Evolutionary conservation across 2,113 vertebrate species (phyloP).

Genomic region (Catharus bicknelli): DNA sequence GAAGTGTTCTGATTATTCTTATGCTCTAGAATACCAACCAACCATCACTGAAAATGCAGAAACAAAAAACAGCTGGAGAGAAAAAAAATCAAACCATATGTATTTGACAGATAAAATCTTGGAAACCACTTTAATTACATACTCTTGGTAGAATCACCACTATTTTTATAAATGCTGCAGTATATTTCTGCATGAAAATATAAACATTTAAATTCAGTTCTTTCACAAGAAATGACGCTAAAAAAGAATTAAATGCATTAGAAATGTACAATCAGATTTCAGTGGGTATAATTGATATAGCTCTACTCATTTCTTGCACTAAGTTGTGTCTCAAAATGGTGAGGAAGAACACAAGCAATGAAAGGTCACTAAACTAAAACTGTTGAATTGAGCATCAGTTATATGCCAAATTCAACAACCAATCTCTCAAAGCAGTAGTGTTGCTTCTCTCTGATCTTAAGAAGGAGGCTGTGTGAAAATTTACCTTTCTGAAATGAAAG

Average conservation of each 20-base stretch:
- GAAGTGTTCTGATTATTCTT: neutral
- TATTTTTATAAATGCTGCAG: neutral
- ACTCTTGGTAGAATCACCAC: neutral
- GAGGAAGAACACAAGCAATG: neutral
- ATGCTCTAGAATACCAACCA: neutral
- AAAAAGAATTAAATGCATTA: neutral
- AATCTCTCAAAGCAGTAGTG: accelerated
- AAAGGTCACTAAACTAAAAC: neutral
- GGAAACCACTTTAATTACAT: neutral
- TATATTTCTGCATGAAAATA: neutral
- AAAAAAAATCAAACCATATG: neutral
- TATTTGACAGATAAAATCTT: neutral
- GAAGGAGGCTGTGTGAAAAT: neutral
- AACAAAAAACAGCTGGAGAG: neutral
- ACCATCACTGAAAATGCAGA: neutral
- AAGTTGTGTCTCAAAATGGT: neutral
- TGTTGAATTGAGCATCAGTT: neutral
- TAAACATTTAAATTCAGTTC: neutral
- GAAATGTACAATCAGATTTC: neutral
- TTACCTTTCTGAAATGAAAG: neutral
- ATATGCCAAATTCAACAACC: neutral
- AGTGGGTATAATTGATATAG: neutral
- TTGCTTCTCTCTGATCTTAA: neutral
- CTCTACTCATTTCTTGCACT: neutral
- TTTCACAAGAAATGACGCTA: neutral